These are phyloP conservation scores for Dicroscelio sp. DNA, from an alignment of 2,888 invertebrate species.

Conservation along the genomic window DNA sequence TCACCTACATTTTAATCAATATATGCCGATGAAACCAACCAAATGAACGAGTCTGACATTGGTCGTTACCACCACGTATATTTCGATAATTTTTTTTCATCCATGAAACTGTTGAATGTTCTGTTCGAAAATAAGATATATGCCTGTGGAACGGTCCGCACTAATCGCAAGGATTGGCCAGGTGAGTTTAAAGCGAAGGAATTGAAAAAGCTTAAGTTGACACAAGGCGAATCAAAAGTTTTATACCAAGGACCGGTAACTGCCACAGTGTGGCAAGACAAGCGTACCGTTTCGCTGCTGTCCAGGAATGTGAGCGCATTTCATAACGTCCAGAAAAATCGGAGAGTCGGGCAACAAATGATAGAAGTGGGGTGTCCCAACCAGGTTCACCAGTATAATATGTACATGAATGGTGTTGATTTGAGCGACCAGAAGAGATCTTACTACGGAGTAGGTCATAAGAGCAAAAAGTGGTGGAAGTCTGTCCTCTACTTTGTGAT, in stretches of 20 bases:
- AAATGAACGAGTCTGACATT: too few relatives aligned
- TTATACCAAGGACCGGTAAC: not conserved
- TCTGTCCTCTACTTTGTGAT: too few relatives aligned
- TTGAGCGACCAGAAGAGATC: not conserved
- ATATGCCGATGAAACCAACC: too few relatives aligned
- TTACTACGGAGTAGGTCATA: not conserved
- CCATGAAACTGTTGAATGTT: not conserved
- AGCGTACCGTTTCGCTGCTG: not conserved
- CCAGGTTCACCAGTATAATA: not conserved
- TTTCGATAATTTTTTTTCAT: not conserved
- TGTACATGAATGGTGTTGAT: conserved; percentile 5
- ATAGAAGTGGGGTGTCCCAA: not conserved
- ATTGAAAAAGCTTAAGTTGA: not conserved
- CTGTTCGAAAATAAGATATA: not conserved
- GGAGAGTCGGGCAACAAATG: not conserved
- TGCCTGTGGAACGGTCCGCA: not conserved
- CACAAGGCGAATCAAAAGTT: not conserved
- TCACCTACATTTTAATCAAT: too few relatives aligned
- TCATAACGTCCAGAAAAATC: not conserved
- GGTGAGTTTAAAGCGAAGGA: not conserved
- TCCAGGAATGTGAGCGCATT: not conserved
- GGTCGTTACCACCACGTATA: not conserved
- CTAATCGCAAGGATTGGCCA: not conserved
- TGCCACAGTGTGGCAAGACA: not conserved
- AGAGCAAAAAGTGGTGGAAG: not conserved